phyloP scores from a whole-genome alignment of 1,140 invertebrate species.

The Trypoxylus dichotomus region DNA sequence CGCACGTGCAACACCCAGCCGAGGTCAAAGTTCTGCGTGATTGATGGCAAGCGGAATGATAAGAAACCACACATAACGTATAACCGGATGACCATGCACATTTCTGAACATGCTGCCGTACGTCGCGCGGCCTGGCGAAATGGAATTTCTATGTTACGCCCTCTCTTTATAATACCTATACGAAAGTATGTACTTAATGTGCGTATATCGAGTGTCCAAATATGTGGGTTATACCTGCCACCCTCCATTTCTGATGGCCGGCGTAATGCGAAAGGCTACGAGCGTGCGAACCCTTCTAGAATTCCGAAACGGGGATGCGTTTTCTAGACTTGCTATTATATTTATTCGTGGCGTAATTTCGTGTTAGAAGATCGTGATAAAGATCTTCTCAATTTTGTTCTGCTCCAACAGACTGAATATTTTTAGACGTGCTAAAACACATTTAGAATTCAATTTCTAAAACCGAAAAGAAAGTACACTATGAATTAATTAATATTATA shows the following conservation, averaged over 20 bases:
- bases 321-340: too few species aligned
- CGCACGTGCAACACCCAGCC: conserved; percentile 31
- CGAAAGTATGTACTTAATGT: background rate
- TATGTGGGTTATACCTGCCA: background rate
- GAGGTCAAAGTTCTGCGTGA: conserved; percentile 41
- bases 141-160: background rate
- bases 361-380: too few species aligned
- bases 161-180: background rate
- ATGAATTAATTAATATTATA: too few species aligned
- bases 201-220: background rate
- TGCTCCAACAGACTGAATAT: too few species aligned
- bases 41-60: conserved; percentile 38
- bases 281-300: too few species aligned
- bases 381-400: too few species aligned
- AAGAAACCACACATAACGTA: conserved; percentile 38
- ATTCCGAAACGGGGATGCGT: too few species aligned
- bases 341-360: too few species aligned
- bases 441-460: too few species aligned
- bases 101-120: conserved; percentile 29
- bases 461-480: too few species aligned
- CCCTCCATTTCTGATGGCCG: background rate
- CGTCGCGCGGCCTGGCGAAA: background rate
- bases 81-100: conserved; percentile 38
- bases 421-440: too few species aligned
- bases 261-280: background rate